Conservation (phyloP, 2,797 vertebrate genomes). For the Eulemur mongoz region DNA sequence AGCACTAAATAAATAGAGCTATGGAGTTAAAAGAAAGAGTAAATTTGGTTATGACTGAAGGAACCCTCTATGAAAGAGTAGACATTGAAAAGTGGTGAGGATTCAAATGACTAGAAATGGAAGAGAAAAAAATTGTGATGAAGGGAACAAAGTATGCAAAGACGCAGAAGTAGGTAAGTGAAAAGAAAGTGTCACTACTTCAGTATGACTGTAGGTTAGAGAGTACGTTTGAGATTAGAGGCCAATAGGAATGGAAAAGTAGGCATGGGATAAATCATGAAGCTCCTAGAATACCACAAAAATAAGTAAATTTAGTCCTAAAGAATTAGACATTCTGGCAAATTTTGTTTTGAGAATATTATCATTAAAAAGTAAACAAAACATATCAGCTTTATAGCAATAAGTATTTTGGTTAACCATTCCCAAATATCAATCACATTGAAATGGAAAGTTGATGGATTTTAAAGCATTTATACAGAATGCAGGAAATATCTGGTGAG, state of each 20-base stretch:
- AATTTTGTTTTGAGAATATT: conserved; percentile 21
- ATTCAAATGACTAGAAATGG: not conserved
- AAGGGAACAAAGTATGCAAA: not conserved
- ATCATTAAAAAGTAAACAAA: not conserved
- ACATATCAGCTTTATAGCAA: not conserved
- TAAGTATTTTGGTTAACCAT: not conserved
- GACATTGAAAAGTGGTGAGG: not conserved
- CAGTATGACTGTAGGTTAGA: not conserved
- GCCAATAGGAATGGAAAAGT: not conserved
- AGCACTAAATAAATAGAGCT: not conserved
- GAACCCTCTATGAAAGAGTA: not conserved
- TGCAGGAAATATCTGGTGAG: not conserved
- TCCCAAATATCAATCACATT: not conserved
- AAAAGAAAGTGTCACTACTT: not conserved
- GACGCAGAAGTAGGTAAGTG: not conserved
- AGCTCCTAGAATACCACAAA: not conserved
- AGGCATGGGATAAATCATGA: not conserved
- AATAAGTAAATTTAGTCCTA: not conserved
- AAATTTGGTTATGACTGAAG: not conserved
- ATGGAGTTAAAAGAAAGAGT: not conserved
- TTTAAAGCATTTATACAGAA: not conserved
- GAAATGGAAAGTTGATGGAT: not conserved
- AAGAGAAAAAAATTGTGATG: not conserved
- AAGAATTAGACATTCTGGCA: not conserved
- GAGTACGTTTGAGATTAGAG: not conserved